Conservation (phyloP, 1,140 invertebrate genomes). For the Coptotermes formosanus region DNA sequence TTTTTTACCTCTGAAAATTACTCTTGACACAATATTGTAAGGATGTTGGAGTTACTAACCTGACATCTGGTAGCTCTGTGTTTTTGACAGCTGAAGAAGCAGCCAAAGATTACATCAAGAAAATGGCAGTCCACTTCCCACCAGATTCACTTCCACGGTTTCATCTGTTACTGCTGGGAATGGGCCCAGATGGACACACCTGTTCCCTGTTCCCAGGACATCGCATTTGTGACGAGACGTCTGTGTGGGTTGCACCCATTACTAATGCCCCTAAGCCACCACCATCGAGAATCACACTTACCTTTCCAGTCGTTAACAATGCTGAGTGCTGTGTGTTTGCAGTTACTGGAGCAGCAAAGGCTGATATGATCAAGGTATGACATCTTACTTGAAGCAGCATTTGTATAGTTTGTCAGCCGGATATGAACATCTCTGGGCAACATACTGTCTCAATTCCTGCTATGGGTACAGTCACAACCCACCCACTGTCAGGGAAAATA, state of each 20-base stretch:
- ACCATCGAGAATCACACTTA: constrained; percentile 85
- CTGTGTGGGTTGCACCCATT: constrained; percentile 77
- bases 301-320: constrained; percentile 89
- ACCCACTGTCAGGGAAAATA: background rate
- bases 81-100: constrained; percentile 66
- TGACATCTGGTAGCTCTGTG: too few relatives aligned
- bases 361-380: constrained; percentile 83
- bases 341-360: constrained; percentile 79
- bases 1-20: too few relatives aligned
- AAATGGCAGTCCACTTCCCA: constrained; percentile 63
- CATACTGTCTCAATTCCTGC: background rate
- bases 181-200: constrained; percentile 98
- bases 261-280: constrained; percentile 96
- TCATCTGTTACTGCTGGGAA: constrained; percentile 87
- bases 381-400: background rate
- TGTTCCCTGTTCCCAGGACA: constrained; percentile 96
- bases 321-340: constrained; percentile 82
- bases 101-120: constrained; percentile 75
- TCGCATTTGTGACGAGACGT: constrained; percentile 62
- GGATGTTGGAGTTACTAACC: too few relatives aligned
- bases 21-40: too few relatives aligned
- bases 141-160: constrained; percentile 66
- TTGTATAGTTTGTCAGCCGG: background rate
- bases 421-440: background rate
- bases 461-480: background rate